Evolutionary conservation across 2,113 vertebrate species (phyloP).

Genomic region (Sylvietta virens): DNA sequence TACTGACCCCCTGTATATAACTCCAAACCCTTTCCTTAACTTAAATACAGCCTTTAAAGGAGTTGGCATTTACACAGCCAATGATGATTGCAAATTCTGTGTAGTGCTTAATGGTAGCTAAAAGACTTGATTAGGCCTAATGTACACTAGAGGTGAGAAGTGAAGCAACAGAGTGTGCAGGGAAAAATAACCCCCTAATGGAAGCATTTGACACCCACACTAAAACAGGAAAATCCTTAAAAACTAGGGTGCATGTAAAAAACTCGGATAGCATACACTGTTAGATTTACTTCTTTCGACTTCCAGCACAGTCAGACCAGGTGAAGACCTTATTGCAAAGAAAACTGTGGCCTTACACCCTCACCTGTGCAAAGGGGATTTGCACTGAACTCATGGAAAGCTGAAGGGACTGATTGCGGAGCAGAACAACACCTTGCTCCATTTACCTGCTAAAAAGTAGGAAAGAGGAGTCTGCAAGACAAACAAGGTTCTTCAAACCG

Average conservation of each 20-base stretch:
- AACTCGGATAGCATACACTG: background rate
- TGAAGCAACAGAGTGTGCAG: rapidly evolving
- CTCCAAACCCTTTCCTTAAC: background rate
- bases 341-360: background rate
- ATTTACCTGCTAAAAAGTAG: background rate
- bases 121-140: background rate
- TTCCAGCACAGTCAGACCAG: background rate
- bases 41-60: background rate
- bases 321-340: background rate
- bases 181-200: background rate
- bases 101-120: background rate
- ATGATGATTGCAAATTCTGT: background rate
- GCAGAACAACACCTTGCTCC: background rate
- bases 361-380: background rate
- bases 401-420: background rate
- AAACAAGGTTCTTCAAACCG: background rate
- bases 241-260: background rate
- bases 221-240: background rate
- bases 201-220: background rate
- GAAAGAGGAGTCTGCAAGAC: background rate
- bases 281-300: background rate
- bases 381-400: background rate
- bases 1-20: background rate
- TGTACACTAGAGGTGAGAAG: background rate
- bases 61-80: background rate